Conservation (phyloP, 2,797 vertebrate genomes). For the Cephalopachus bancanus region DNA sequence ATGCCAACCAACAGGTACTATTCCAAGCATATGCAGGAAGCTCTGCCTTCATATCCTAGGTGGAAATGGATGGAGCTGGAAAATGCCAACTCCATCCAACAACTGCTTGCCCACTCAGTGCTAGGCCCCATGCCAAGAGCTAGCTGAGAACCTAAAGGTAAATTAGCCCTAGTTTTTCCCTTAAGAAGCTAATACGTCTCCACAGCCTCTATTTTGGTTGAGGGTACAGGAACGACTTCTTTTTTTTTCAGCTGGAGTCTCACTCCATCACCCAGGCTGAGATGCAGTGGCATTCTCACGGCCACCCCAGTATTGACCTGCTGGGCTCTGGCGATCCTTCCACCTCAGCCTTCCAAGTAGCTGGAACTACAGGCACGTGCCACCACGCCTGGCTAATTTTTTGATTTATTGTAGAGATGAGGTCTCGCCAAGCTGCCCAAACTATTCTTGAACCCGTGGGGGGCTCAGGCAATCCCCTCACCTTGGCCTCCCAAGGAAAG, state of each 20-base stretch:
- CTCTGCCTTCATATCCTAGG: background rate
- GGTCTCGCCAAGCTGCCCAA: too few species aligned
- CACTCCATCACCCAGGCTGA: too few species aligned
- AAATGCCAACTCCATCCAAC: background rate
- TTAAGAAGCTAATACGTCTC: background rate
- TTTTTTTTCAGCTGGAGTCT: too few species aligned
- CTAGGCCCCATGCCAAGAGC: background rate
- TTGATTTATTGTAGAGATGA: too few species aligned
- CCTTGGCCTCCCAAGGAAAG: background rate
- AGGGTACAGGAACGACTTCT: background rate
- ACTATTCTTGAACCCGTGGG: too few species aligned
- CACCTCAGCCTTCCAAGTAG: too few species aligned
- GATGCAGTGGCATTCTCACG: too few species aligned
- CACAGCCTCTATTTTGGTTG: background rate
- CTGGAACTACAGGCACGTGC: too few species aligned
- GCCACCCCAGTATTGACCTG: too few species aligned
- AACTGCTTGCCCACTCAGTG: background rate
- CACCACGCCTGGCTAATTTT: too few species aligned
- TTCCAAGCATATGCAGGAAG: background rate
- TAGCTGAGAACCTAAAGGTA: background rate
- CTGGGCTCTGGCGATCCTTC: too few species aligned
- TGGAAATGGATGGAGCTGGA: background rate
- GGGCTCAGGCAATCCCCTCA: too few species aligned
- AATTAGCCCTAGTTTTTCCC: background rate
- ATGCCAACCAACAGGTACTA: background rate